Conservation (phyloP, 1,140 invertebrate species). For the Drosophila subpulchrella region DNA sequence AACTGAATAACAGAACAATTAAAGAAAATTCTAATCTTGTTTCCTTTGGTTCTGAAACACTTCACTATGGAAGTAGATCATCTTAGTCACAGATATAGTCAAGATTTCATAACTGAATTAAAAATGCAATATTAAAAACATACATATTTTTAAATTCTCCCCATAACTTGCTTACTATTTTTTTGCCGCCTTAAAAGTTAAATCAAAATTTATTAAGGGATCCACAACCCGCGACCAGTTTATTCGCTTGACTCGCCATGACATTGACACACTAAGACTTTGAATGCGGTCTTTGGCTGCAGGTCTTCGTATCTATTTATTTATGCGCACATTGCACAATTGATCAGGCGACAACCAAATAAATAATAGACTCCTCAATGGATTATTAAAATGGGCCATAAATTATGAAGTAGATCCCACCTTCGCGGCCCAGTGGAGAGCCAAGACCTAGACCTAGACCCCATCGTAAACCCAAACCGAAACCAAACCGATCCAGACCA, state of each 20-base stretch:
- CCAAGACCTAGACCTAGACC: conserved; percentile 63
- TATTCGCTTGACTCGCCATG: conserved; percentile 59
- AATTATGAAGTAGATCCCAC: conserved; percentile 37
- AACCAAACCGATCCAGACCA: conserved; percentile 3
- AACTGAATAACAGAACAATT: background rate
- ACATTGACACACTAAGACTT: conserved; percentile 75
- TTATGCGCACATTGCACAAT: conserved; percentile 73
- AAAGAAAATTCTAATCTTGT: background rate
- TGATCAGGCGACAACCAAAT: conserved; percentile 37
- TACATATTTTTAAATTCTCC: background rate
- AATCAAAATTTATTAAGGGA: background rate
- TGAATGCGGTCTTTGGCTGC: conserved; percentile 30
- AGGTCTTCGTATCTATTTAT: conserved; percentile 56
- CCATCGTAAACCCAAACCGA: background rate
- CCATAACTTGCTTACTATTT: background rate
- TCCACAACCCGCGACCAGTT: conserved; percentile 35
- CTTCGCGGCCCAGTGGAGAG: conserved; percentile 55
- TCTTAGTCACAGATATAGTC: no score
- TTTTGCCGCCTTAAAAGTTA: background rate
- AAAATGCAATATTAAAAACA: no score
- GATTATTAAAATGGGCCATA: conserved; percentile 31
- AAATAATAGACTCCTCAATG: conserved; percentile 38
- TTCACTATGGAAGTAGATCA: no score
- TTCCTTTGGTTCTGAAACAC: no score
- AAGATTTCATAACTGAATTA: no score